Evolutionary conservation across 1,140 invertebrate species (phyloP).

Genomic region (Drosophila bipectinata): DNA sequence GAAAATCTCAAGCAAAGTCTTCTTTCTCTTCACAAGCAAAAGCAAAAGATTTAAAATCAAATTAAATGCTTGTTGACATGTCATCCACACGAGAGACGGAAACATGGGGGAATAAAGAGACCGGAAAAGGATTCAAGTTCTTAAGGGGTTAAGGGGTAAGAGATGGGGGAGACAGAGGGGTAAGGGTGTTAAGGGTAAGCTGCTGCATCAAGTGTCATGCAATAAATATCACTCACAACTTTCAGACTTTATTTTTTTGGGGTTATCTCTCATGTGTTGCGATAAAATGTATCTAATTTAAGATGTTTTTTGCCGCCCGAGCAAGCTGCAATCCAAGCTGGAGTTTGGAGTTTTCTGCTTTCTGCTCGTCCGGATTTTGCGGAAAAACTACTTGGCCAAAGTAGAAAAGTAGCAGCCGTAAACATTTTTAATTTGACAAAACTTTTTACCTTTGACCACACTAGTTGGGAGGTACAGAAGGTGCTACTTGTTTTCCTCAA

Average conservation of each 20-base stretch:
- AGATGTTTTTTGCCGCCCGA: conserved; percentile 77
- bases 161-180: neutral
- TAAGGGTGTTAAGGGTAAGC: conserved; percentile 14
- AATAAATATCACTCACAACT: conserved; percentile 79
- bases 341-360: neutral
- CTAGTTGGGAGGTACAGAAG: conserved; percentile 19
- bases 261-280: conserved; percentile 67
- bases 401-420: conserved; percentile 59
- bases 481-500: neutral
- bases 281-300: conserved; percentile 82
- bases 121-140: conserved; percentile 47
- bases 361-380: neutral
- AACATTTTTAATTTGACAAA: conserved; percentile 82
- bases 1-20: conserved; percentile 30
- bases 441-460: conserved; percentile 80
- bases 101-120: conserved; percentile 15
- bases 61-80: conserved; percentile 77
- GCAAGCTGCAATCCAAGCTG: conserved; percentile 44
- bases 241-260: conserved; percentile 32
- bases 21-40: conserved; percentile 7
- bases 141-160: conserved; percentile 9
- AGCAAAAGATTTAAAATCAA: conserved; percentile 70
- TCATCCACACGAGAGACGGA: conserved; percentile 34
- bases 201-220: conserved; percentile 68
- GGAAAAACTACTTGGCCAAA: conserved; percentile 50